Evolutionary conservation across 1,140 invertebrate genomes (phyloP), one percentile per base, ranked within the genome.

Genomic region (Drosophila sturtevanti): DNA sequence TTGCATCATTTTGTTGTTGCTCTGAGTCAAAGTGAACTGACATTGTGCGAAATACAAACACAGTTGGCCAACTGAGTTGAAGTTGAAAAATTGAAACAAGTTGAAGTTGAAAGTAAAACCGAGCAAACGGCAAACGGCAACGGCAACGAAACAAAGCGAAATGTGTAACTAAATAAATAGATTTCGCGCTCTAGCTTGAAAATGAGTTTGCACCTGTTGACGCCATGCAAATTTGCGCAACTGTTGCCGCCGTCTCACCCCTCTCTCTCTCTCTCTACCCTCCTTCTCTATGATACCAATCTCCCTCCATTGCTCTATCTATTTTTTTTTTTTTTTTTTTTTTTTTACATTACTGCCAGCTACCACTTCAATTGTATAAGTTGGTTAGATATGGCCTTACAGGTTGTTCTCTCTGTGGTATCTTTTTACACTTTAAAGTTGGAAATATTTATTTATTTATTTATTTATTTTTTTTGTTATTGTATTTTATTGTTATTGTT

Each of bases 211-310:
- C 82, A 86, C 84, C 79, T 86, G 82, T 86, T 81, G 81, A 69
- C 65, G 81, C 68, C 74, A 81, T 87, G 75, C 61, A 86, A 87
- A 86, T 86, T 86, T 86, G 82, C 79, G 76, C 82, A 86, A 82
- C 82, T 76, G 81, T 69, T 79, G 66, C 62, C 65, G 68, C 62
- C 22, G n/a, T 54, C 31, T 14, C 31, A 9, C 11, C 35, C 4
- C 51, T 10, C 62, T 16, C 16, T 34, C 31, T 11, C 16, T 1
- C 56, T 12, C 6, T 11, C 9, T 4, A 16, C 11, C 16, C 11
- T 1, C 21, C 18, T 11, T 1, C n/a, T 11, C 16, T 21, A 48
- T 31, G 27, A 48, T 38, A 38, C 0, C 16, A 2, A 2, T 48
- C 18, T 11, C n/a, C 7, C 37, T 41, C 11, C 41, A 16, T 44